Evolutionary conservation across 2,888 invertebrate genomes (phyloP), one percentile per base, ranked within the genome.

Genomic region (Thumatha senex): DNA sequence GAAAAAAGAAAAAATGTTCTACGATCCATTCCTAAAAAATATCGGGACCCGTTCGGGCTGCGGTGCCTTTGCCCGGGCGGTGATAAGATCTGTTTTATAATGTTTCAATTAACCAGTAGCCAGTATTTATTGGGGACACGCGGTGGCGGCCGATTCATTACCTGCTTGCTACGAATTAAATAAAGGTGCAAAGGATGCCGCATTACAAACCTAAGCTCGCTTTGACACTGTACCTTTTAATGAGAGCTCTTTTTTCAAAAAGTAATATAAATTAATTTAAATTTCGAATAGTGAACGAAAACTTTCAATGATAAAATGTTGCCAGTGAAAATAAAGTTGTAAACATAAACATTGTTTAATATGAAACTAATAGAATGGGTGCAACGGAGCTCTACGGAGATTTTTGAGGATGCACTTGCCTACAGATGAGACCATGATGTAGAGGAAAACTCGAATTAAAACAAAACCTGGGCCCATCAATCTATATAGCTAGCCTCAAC

Each of bases 31-130:
- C 80, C 76, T 73, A 79, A 82, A 79, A 80, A 76, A 74, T 65
- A 71, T 65, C 54, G 57, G 66, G 64, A 56, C 69, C 69, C 68
- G 78, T 69, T 68, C 72, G 68, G 68, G 58, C 53, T 72, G 82
- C 85, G 84, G 84, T 80, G 78, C 78, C 85, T 85, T 84, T 84
- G 78, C 71, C 61, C 67, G 53, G 54, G 51, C 65, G 67, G 48
- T 60, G 87, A 89, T 89, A 89, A 88, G 77, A 89, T 89, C 88
- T 79, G 67, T 63, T 80, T 85, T 82, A 89, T 88, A 88, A 90
- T 89, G 89, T 90, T 86, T 90, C 89, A 90, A 89, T 90, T 90
- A 90, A 89, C 84, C 89, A 88, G 89, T 88, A 90, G 89, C 89
- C 78, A 78, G 82, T 87, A 89, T 86, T 89, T 89, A 89, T 86